Evolutionary conservation across 2,797 vertebrate species (phyloP).

Genomic region (Enteromius afrohamiltoni): DNA sequence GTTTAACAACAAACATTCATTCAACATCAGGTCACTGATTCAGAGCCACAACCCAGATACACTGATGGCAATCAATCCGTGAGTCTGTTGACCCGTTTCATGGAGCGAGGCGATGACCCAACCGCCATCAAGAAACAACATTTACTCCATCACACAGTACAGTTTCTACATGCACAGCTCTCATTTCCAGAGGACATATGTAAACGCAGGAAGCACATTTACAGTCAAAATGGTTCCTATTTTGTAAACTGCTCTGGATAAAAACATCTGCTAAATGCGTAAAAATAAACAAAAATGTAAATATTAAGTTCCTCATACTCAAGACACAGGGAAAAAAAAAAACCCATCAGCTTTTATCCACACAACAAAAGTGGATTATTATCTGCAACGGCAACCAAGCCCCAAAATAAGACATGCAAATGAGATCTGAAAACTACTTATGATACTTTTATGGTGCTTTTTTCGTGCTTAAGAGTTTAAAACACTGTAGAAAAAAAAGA

Average conservation of each 20-base stretch:
- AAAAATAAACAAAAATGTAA: background rate
- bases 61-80: slow-evolving; percentile 63
- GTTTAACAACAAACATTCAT: slow-evolving; percentile 32
- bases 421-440: background rate
- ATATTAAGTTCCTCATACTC: background rate
- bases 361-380: background rate
- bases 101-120: background rate
- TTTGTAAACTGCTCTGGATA: background rate
- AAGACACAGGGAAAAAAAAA: background rate
- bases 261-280: background rate
- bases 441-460: background rate
- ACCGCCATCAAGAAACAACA: background rate
- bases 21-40: slow-evolving; percentile 68
- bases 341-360: background rate
- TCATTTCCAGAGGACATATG: background rate
- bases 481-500: too few relatives aligned
- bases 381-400: background rate
- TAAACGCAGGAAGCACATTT: background rate
- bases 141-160: background rate
- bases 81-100: slow-evolving; percentile 67
- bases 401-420: background rate
- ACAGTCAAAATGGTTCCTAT: background rate
- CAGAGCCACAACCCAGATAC: slow-evolving; percentile 58
- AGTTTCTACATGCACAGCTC: background rate
- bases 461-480: background rate